phyloP scores from a whole-genome alignment of 1,140 invertebrate species.

The Sarcophaga peregrina region DNA sequence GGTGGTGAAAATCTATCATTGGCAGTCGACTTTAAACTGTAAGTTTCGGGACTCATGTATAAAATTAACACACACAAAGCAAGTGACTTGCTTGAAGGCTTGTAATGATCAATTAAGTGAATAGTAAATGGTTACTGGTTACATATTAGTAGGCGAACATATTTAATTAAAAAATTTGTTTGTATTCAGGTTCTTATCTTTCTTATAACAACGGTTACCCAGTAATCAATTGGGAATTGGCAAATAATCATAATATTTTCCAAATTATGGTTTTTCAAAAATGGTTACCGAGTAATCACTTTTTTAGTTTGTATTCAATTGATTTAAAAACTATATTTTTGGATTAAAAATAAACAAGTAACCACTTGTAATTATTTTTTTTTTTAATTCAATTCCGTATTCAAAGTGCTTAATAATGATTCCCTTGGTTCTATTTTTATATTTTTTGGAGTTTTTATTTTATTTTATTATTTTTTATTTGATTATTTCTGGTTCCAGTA shows the following conservation, averaged over 20 bases:
- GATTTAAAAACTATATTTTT: background rate
- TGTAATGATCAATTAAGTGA: too few species aligned
- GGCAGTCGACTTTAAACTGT: too few species aligned
- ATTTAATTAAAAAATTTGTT: background rate
- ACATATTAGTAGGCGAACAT: background rate
- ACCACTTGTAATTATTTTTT: too few species aligned
- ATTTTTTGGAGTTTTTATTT: background rate
- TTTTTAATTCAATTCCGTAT: too few species aligned
- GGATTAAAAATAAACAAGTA: too few species aligned
- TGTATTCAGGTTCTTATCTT: background rate
- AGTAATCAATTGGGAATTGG: background rate
- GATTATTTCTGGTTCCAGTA: too few species aligned
- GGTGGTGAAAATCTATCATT: too few species aligned
- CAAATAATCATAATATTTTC: background rate
- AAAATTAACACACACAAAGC: too few species aligned
- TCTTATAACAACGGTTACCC: background rate
- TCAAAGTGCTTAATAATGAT: constrained; percentile 14
- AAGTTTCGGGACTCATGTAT: too few species aligned
- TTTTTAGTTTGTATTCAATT: background rate
- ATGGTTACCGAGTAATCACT: background rate
- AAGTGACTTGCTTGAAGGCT: too few species aligned
- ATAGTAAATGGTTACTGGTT: background rate
- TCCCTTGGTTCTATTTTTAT: background rate
- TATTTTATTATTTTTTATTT: too few species aligned
- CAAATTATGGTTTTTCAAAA: background rate